Base-by-base conservation (phyloP, 37 sponge, comb jelly and placozoan species). In the Oopsacas minuta region DNA sequence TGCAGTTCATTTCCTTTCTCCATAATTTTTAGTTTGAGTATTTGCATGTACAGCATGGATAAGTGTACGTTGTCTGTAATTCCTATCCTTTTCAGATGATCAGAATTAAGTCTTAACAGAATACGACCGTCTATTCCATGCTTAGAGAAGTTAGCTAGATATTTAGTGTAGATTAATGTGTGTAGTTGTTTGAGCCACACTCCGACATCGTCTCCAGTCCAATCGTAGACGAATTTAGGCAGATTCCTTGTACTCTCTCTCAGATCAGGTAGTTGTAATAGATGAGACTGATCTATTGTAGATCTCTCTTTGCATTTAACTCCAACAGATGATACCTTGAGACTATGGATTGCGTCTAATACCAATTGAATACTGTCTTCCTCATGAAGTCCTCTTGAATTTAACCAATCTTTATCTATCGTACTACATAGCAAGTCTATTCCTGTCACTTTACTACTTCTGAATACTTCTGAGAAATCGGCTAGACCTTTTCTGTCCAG, bases 71-170 rank as follows among this genome's bases (percentile, higher is more conserved):
- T 32, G 75, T 61, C 75, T 32, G 75, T 61, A 32, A 61, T n/a
- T 3, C 75, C 75, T 61, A 61, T 61, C 75, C 75, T 25, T n/a
- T 61, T 61, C 75, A 61, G 75, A 61, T 61, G 75, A n/a, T 61
- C 75, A 61, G 75, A 5, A n/a, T n/a, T 61, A 5, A 61, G 75
- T 34, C 75, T 61, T 34, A 61, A 34, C 20, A 61, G 75, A n/a
- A 61, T 61, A 32, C 75, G 75, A 32, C 75, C 75, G 75, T 61
- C 75, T n/a, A 61, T n/a, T 25, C 75, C 75, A 34, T 61, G 75
- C 22, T 12, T 3, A 3, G 75, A 61, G 75, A 61, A 61, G 75
- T 61, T 61, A 12, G 75, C 75, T n/a, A 61, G 75, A 34, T 61
- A 61, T 34, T 61, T 61, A 3, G 75, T 61, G 75, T 61, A 61